Evolutionary conservation across 2,797 vertebrate genomes (phyloP), one percentile per base, ranked within the genome.

Genomic region (Crocidura indochinensis): DNA sequence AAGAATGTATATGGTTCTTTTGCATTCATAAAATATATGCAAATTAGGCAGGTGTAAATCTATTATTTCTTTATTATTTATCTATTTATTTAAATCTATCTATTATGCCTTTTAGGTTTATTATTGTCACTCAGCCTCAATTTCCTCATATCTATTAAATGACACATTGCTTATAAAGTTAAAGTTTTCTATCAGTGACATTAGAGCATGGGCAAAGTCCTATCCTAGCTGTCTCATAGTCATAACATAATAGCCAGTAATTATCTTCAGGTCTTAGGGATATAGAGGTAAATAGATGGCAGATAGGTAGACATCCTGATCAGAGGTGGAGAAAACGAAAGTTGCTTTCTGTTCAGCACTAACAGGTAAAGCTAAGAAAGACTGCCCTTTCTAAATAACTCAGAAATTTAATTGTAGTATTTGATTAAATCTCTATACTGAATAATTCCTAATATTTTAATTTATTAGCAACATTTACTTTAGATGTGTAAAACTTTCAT

Each of bases 351-450:
- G 5, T 56, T 91, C 6, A 53, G 12, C n/a, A 17, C 1, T 84
- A 46, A 20, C 15, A 47, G 20, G 11, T 6, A 17, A 84, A 86
- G 19, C 29, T 72, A 7, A 44, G 47, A 84, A 73, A 64, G 1
- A 44, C 31, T 3, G 75, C 24, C 65, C 60, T 74, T 84, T 82
- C 38, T 67, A 77, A 88, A 74, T 31, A 27, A 12, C 56, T 76
- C 7, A 26, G 82, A 90, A 77, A 81, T 72, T 24, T 38, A 72
- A 12, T 15, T 8, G 10, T 60, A 20, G 7, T 24, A 47, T 65
- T 79, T 85, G 8, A 71, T 64, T 38, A 31, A 90, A 87, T 53
- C 22, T 22, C 82, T 71, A 72, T 65, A 76, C 8, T 27, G 53
- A 65, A 56, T n/a, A 46, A 71, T 80, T 77, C 14, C 81, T 73